A percentile compares a stretch with the other conserved stretches of the same genome.
Evolutionary conservation across 2,888 invertebrate species (phyloP).

Genomic region (Spicauda simplicius): DNA sequence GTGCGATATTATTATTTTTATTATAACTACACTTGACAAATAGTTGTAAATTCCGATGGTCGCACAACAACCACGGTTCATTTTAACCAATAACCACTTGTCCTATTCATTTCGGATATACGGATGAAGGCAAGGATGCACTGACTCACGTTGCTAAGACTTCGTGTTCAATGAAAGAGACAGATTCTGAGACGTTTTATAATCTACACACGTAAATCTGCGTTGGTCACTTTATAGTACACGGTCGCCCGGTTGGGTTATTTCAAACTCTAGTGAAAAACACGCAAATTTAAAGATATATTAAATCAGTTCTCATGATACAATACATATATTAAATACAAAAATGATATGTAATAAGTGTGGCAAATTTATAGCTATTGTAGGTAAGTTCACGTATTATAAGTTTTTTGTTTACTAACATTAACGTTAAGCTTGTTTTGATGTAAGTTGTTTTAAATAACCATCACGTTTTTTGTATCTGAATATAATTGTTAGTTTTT

Average conservation of each 20-base stretch:
- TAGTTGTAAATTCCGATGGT: not conserved
- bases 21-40: not conserved
- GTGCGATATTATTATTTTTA: too few relatives aligned
- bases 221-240: conserved; percentile 22
- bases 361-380: not conserved
- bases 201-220: conserved; percentile 32
- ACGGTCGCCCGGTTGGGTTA: conserved; percentile 30
- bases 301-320: too few relatives aligned
- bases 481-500: too few relatives aligned
- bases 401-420: too few relatives aligned
- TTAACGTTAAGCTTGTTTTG: not conserved
- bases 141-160: conserved; percentile 7
- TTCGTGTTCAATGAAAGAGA: conserved; percentile 23
- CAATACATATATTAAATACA: not conserved
- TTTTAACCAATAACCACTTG: not conserved
- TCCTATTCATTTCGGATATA: conserved; percentile 1
- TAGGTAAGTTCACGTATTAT: not conserved
- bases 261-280: conserved; percentile 1
- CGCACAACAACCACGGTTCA: not conserved
- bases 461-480: too few relatives aligned
- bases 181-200: conserved; percentile 35
- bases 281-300: not conserved
- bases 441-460: not conserved
- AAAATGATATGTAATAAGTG: not conserved
- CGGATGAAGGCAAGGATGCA: conserved; percentile 22